These are phyloP conservation scores for Heliornis fulica DNA, from an alignment of 2,113 vertebrate genomes.

Conservation along the genomic window DNA sequence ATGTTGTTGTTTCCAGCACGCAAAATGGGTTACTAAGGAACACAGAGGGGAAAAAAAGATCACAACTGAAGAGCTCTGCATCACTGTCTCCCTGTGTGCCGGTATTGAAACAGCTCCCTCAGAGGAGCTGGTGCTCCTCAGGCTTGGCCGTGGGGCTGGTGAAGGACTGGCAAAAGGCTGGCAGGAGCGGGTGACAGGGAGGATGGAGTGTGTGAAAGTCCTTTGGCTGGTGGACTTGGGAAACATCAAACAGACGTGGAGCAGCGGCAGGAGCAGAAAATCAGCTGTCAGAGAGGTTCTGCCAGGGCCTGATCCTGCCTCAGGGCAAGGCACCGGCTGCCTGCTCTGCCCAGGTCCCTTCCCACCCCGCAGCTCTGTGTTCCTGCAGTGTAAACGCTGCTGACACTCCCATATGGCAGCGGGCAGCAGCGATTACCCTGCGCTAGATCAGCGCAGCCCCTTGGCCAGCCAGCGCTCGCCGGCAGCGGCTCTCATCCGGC, in stretches of 20 bases:
- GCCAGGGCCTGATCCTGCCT: not conserved
- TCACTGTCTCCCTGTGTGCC: not conserved
- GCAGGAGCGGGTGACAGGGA: not conserved
- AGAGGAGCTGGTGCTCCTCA: not conserved
- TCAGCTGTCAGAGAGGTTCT: not conserved
- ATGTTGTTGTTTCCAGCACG: not conserved
- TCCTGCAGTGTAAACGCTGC: not conserved
- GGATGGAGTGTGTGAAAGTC: not conserved
- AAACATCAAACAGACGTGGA: not conserved
- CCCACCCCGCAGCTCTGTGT: not conserved
- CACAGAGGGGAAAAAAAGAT: not conserved
- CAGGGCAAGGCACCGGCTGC: not conserved
- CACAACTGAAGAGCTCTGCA: not conserved
- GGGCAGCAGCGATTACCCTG: not conserved
- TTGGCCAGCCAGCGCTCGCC: accelerated
- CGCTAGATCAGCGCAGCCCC: not conserved
- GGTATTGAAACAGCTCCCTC: not conserved
- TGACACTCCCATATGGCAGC: not conserved
- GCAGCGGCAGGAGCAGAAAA: not conserved
- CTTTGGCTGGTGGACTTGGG: not conserved
- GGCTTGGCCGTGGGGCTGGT: not conserved
- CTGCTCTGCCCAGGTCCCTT: not conserved
- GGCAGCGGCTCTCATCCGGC: not conserved
- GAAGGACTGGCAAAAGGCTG: not conserved
- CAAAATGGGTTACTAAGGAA: not conserved